Evolutionary conservation across 2,888 invertebrate genomes (phyloP).

Genomic region (Sepioteuthis lessoniana): DNA sequence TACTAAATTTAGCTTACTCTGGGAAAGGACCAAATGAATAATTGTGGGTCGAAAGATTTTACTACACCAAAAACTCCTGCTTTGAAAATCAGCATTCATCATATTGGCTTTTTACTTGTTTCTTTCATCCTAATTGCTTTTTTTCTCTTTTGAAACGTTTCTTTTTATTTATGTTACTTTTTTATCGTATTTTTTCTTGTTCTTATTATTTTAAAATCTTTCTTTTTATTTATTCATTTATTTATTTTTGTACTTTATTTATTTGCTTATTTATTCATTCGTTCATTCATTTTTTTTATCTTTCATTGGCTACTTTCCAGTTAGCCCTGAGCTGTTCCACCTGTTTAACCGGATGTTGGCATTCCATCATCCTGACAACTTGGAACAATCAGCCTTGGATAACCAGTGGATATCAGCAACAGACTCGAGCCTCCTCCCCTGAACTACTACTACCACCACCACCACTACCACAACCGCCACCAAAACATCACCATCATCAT

Average conservation of each 20-base stretch:
- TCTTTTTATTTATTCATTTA: neutral
- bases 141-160: too few relatives aligned
- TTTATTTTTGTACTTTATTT: too few relatives aligned
- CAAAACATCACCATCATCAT: neutral
- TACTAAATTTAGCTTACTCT: too few relatives aligned
- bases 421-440: neutral
- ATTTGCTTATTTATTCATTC: neutral
- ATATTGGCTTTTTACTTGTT: too few relatives aligned
- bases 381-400: neutral
- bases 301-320: neutral
- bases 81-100: too few relatives aligned
- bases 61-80: too few relatives aligned
- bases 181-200: neutral
- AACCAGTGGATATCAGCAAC: neutral
- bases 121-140: too few relatives aligned
- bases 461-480: too few relatives aligned
- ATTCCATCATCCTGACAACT: conserved; percentile 33
- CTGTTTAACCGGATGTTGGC: conserved; percentile 33
- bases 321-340: neutral
- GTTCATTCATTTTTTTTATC: neutral
- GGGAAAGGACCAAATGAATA: too few relatives aligned
- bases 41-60: too few relatives aligned
- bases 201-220: neutral
- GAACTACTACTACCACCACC: too few relatives aligned
- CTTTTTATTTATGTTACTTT: neutral